These are phyloP conservation scores for Volucella bombylans DNA, from an alignment of 2,888 invertebrate genomes.

Conservation along the genomic window DNA sequence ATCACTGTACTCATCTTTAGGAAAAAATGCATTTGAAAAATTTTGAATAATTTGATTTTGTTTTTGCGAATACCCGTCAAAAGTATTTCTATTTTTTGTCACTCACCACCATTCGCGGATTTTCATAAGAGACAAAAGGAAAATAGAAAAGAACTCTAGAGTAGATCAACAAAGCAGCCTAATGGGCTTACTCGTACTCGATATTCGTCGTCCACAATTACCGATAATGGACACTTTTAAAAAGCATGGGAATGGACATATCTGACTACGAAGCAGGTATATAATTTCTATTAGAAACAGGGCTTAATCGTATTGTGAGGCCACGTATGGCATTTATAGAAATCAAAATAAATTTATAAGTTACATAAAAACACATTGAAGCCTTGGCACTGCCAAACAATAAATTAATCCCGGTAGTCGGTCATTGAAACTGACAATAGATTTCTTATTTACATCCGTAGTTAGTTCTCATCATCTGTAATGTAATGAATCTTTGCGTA, in stretches of 20 bases:
- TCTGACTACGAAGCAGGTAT: no score
- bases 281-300: no score
- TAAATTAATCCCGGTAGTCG: no score
- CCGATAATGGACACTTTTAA: slow-evolving; percentile 64
- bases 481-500: no score
- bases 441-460: no score
- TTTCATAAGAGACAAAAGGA: slow-evolving; percentile 41
- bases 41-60: slow-evolving; percentile 70
- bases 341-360: no score
- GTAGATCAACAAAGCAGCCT: neutral
- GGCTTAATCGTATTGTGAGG: no score
- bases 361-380: no score
- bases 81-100: slow-evolving; percentile 25
- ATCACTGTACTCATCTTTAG: slow-evolving; percentile 46
- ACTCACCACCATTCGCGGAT: slow-evolving; percentile 21
- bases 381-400: no score
- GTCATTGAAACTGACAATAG: no score
- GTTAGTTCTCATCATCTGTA: no score
- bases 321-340: no score
- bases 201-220: neutral
- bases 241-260: slow-evolving; percentile 43
- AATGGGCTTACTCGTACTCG: slow-evolving; percentile 25
- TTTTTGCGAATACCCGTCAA: slow-evolving; percentile 31
- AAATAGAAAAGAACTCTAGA: neutral
- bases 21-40: slow-evolving; percentile 68